These are phyloP conservation scores for Camelus dromedarius DNA, from an alignment of 2,113 vertebrate species.

Conservation along the genomic window DNA sequence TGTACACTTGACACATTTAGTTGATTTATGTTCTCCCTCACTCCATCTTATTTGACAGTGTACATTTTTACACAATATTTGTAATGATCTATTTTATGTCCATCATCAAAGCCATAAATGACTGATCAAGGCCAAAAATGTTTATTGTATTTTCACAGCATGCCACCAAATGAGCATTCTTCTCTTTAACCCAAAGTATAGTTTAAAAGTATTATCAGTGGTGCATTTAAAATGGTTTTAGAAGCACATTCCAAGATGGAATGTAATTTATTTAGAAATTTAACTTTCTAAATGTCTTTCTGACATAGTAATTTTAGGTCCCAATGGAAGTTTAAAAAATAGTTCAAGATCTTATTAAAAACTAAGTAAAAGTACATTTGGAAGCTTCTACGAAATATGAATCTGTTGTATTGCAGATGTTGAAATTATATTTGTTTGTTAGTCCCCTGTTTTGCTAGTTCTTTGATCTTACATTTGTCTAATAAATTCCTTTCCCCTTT, in stretches of 20 bases:
- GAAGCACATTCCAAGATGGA: not conserved
- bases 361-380: not conserved
- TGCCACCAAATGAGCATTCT: not conserved
- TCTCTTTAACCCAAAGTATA: not conserved
- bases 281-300: constrained; percentile 17
- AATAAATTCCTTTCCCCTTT: not conserved
- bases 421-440: constrained; percentile 1
- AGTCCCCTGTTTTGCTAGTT: constrained; percentile 10
- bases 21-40: not conserved
- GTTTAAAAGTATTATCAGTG: not conserved
- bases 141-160: not conserved
- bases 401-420: not conserved
- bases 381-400: not conserved
- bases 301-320: not conserved
- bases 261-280: constrained; percentile 33
- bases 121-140: not conserved
- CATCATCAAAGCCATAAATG: not conserved
- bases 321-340: not conserved
- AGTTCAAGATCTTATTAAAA: constrained; percentile 14
- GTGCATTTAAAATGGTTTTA: constrained; percentile 30
- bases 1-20: not conserved
- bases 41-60: not conserved
- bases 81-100: not conserved
- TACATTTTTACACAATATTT: not conserved
- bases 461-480: not conserved